Base-by-base conservation (phyloP, 2,888 invertebrate genomes). In the Monoplex corrugatus region DNA sequence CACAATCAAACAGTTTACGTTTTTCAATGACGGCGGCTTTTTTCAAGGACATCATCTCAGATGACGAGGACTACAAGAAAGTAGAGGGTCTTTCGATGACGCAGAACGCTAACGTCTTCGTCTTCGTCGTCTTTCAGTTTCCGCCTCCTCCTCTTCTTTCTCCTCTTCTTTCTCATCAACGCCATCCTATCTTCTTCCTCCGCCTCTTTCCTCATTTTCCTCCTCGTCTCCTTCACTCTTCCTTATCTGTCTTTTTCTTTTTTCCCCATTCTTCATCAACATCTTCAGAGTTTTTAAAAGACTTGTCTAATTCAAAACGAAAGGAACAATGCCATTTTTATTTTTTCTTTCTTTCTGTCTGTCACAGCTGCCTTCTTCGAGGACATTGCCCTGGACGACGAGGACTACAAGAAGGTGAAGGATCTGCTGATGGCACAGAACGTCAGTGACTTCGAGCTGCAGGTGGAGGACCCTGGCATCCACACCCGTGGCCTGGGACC, bases 361-460 rank as follows among this genome's bases (percentile, higher is more conserved):
- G 0, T 93, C 93, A 86, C 94, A 95, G 95, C 92, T 85, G 95
- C 92, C 8, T 95, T 94, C 90, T 92, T 91, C 86, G 95, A 94
- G 19, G 95, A 95, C 90, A 95, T 95, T 84, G 95, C 95, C 16
- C 89, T 95, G 87, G 91, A 94, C 43, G 94, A 94, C 40, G 93
- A 93, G 32, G 95, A 95, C 43, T 93, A 92, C 89, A 92, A 90
- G 84, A 89, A 91, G 78, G 91, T 91, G 82, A 91, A 89, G 80
- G 63, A 84, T 80, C 89, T 89, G 40, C 38, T 91, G 45, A 83
- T 86, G 82, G 38, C 83, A 28, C 45, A 40, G n/a, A 90, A 86
- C 50, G 38, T 80, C n/a, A 86, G 88, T 50, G 89, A 93, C 87
- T 91, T 93, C 80, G 94, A 94, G 75, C 90, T 94, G 19, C 94